Conservation (phyloP, 2,113 vertebrate genomes). For the Nematolebias whitei region DNA sequence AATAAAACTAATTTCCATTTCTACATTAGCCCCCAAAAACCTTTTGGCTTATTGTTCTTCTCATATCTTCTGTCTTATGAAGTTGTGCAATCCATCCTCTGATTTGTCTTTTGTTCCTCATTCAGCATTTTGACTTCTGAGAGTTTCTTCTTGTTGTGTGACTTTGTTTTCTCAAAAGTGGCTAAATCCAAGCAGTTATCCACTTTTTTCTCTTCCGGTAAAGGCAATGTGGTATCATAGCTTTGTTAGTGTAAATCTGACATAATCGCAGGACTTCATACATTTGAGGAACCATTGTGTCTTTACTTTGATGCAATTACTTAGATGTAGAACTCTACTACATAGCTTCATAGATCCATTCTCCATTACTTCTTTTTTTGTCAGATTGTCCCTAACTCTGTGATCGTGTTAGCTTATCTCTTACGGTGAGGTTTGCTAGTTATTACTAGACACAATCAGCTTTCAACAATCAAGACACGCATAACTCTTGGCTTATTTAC, state of each 20-base stretch:
- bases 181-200: constrained; percentile 37
- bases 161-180: constrained; percentile 41
- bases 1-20: neutral
- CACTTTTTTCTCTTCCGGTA: constrained; percentile 58
- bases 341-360: constrained; percentile 2
- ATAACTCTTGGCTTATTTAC: neutral
- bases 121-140: constrained; percentile 9
- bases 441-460: constrained; percentile 4
- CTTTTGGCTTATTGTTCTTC: neutral
- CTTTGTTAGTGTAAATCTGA: constrained; percentile 54
- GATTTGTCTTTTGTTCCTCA: neutral
- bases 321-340: constrained; percentile 6
- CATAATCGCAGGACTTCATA: constrained; percentile 41
- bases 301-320: constrained; percentile 13
- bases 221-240: constrained; percentile 77
- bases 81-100: constrained; percentile 1
- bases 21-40: neutral
- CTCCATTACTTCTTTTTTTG: neutral
- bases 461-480: constrained; percentile 1
- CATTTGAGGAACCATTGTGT: constrained; percentile 27
- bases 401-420: constrained; percentile 1
- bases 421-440: neutral
- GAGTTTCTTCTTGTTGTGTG: constrained; percentile 37
- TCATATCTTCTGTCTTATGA: neutral
- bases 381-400: neutral